Conservation (phyloP, 1,140 invertebrate species). For the Octopus bimaculoides region DNA sequence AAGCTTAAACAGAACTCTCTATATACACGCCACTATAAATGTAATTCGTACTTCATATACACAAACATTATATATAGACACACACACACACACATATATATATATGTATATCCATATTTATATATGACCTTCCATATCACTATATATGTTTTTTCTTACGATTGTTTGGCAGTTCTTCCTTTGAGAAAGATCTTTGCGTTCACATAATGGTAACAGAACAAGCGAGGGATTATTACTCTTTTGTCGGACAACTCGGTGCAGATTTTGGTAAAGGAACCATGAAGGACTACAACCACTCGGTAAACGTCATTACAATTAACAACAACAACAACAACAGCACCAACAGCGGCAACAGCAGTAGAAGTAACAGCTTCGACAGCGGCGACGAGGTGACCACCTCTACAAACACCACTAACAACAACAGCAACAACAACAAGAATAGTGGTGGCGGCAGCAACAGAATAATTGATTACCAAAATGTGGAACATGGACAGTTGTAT, state of each 20-base stretch:
- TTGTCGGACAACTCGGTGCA: not conserved
- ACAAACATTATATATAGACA: not conserved
- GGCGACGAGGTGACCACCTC: not conserved
- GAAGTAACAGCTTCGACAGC: not conserved
- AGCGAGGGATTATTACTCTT: not conserved
- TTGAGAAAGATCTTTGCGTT: not conserved
- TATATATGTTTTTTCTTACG: not conserved
- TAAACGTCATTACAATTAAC: not conserved
- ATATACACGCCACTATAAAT: too few species aligned
- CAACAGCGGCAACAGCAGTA: not conserved
- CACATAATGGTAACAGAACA: not conserved
- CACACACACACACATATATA: not conserved
- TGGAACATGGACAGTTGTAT: too few species aligned
- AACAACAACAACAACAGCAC: not conserved
- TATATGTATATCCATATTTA: not conserved
- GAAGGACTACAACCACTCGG: not conserved
- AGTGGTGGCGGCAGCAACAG: too few species aligned
- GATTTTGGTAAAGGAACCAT: not conserved
- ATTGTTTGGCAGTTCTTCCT: not conserved
- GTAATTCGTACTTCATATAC: not conserved
- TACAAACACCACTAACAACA: too few species aligned
- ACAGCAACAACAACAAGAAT: too few species aligned
- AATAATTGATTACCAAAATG: too few species aligned
- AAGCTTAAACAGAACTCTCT: too few species aligned
- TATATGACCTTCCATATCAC: too few species aligned